These are phyloP conservation scores for Cossypha polioptera DNA, from an alignment of 2,797 vertebrate genomes.

Conservation along the genomic window DNA sequence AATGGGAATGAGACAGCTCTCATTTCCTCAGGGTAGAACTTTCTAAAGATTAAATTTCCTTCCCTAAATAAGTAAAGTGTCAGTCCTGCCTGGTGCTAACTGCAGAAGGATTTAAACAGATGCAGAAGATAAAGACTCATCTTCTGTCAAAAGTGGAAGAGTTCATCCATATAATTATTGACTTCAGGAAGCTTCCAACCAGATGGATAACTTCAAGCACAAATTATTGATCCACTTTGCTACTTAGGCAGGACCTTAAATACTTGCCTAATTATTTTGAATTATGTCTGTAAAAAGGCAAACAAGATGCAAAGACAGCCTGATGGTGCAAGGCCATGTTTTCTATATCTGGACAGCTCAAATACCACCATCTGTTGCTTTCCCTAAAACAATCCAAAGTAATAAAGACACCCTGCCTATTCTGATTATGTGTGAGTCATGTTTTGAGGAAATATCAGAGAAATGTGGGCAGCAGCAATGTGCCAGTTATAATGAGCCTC, in stretches of 20 bases:
- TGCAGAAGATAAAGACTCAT: not conserved
- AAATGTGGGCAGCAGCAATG: not conserved
- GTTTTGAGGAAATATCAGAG: not conserved
- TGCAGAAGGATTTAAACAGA: not conserved
- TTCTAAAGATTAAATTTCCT: not conserved
- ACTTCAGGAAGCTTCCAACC: not conserved
- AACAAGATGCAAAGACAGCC: not conserved
- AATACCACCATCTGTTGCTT: slow-evolving; percentile 3
- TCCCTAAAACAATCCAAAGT: not conserved
- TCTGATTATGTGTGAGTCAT: not conserved
- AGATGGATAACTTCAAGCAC: not conserved
- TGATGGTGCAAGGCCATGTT: not conserved
- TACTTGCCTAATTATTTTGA: not conserved
- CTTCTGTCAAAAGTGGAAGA: not conserved
- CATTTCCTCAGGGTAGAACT: not conserved
- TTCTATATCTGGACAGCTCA: not conserved
- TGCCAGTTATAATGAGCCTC: not conserved
- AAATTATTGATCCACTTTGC: not conserved
- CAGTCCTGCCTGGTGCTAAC: not conserved
- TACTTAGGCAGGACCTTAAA: not conserved
- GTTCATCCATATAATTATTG: not conserved
- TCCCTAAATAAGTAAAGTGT: not conserved
- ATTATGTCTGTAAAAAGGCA: not conserved
- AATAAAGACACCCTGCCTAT: not conserved
- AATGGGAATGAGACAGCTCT: not conserved